Base-by-base conservation (phyloP, 2,888 invertebrate genomes). In the Acronicta psi region DNA sequence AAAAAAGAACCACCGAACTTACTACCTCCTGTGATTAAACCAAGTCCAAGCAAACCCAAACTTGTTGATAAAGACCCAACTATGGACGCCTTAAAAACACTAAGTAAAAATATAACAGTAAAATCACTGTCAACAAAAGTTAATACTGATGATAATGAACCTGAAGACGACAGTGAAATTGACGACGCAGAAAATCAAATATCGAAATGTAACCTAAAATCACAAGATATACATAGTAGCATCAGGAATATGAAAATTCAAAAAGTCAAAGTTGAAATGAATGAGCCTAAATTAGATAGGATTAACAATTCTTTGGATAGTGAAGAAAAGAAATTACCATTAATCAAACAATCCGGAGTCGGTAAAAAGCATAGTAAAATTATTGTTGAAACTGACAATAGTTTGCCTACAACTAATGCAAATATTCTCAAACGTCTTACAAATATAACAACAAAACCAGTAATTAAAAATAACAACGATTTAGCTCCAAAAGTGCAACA, bases 61-160 rank as follows among this genome's bases (percentile, higher is more conserved):
- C n/a, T 18, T 31, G 49, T 42, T 11, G 67, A 73, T 10, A 66
- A 61, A 41, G 41, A 65, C 16, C 77, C 79, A 47, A 59, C 72
- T 38, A 38, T 81, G 50, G 69, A 83, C 29, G 65, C 81, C 31
- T 70, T 87, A 36, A 86, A 82, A 77, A 82, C 78, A 25, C 61
- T 88, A 31, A 81, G 77, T 54, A 86, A 84, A 76, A 81, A 83
- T 67, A 75, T 87, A 10, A 85, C 82, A 47, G 62, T 88, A 13
- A 89, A 86, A 76, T 77, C 85, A 31, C 53, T 80, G 18, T 46
- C 75, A 41, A 62, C 71, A 42, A 73, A 73, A 44, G 55, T 16
- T 58, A 37, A 56, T 52, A 61, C 69, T 41, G 71, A 75, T 46
- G 62, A 67, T 14, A 63, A 67, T 67, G 75, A 77, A 18, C 49